Conservation (phyloP, 2,113 vertebrate genomes). For the Pluvianellus socialis region DNA sequence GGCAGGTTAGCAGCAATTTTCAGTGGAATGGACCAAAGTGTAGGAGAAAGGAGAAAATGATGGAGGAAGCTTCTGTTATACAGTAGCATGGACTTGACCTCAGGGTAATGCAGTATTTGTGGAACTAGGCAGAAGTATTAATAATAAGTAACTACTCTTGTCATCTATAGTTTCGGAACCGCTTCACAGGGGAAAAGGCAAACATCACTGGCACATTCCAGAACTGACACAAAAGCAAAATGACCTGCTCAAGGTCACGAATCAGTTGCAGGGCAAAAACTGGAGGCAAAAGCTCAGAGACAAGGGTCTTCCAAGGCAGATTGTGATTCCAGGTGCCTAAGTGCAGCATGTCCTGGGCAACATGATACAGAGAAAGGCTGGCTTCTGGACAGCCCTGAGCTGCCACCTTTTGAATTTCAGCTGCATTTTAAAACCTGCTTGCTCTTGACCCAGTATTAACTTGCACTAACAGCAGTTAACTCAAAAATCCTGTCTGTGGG, state of each 20-base stretch:
- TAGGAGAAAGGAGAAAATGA: not conserved
- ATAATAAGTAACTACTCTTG: not conserved
- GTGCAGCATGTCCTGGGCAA: accelerated
- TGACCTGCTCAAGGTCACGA: not conserved
- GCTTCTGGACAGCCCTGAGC: not conserved
- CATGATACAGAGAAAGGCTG: not conserved
- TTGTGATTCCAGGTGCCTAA: accelerated
- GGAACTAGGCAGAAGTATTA: not conserved
- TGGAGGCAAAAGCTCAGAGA: not conserved
- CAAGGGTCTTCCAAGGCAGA: not conserved
- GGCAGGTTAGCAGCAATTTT: not conserved
- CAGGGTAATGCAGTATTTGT: not conserved
- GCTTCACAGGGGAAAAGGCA: not conserved
- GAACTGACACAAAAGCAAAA: not conserved
- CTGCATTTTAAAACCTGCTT: not conserved
- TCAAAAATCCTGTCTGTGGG: not conserved
- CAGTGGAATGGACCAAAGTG: not conserved
- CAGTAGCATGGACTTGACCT: not conserved
- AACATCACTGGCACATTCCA: not conserved
- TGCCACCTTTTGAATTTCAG: not conserved
- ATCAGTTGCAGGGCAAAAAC: not conserved
- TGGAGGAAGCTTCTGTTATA: not conserved
- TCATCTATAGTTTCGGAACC: not conserved
- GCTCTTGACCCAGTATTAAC: not conserved
- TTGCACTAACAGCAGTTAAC: not conserved